phyloP scores from a whole-genome alignment of 2,888 invertebrate genomes.

The Eristalinus aeneus region DNA sequence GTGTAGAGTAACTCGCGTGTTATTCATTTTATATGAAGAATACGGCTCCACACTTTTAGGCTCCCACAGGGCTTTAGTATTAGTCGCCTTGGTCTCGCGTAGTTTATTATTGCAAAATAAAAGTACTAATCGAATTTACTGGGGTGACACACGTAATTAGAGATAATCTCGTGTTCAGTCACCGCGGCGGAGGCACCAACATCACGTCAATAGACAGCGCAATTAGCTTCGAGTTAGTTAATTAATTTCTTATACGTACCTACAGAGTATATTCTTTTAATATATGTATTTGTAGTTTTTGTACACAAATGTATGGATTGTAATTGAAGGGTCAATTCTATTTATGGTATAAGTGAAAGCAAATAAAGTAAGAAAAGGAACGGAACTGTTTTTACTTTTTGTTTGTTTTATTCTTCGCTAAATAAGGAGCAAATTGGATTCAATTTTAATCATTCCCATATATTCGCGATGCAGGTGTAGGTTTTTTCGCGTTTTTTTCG shows the following conservation, averaged over 20 bases:
- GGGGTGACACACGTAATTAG: neutral
- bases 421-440: too few relatives aligned
- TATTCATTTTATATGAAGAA: slow-evolving; percentile 18
- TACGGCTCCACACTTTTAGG: slow-evolving; percentile 17
- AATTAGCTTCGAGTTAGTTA: slow-evolving; percentile 19
- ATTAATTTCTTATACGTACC: slow-evolving; percentile 56
- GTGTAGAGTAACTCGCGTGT: slow-evolving; percentile 2
- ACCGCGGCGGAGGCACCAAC: neutral
- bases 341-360: slow-evolving; percentile 18
- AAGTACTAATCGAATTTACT: slow-evolving; percentile 3
- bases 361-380: slow-evolving; percentile 6
- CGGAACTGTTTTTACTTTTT: neutral
- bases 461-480: too few relatives aligned
- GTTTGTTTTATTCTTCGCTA: too few relatives aligned
- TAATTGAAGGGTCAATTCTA: slow-evolving; percentile 21
- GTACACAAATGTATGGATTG: slow-evolving; percentile 18
- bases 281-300: slow-evolving; percentile 28
- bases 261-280: slow-evolving; percentile 48
- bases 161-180: neutral
- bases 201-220: neutral
- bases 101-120: slow-evolving; percentile 13
- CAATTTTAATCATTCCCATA: too few relatives aligned
- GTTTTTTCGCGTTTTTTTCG: too few relatives aligned
- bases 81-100: slow-evolving; percentile 29
- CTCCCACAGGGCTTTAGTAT: slow-evolving; percentile 22